Evolutionary conservation across 2,888 invertebrate species (phyloP).

Genomic region (Agrochola lota): DNA sequence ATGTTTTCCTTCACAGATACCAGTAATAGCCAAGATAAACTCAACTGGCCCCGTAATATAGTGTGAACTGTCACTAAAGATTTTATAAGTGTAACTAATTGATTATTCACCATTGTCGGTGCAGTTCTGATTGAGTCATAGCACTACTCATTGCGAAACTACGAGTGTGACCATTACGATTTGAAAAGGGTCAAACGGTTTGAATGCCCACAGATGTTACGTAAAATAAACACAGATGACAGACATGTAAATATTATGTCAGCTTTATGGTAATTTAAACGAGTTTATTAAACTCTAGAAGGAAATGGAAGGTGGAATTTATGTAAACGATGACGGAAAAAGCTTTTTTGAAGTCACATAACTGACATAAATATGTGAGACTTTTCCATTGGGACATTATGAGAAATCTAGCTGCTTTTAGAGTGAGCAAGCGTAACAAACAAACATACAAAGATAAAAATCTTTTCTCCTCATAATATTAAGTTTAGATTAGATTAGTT

Average conservation of each 20-base stretch:
- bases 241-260: constrained; percentile 26
- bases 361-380: neutral
- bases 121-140: constrained; percentile 58
- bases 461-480: no score
- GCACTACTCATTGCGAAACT: constrained; percentile 49
- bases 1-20: no score
- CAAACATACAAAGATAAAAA: no score
- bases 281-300: constrained; percentile 12
- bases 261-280: constrained; percentile 3
- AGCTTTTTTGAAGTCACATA: constrained; percentile 26
- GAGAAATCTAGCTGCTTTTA: neutral
- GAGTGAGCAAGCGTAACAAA: no score
- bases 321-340: constrained; percentile 23
- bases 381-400: constrained; percentile 3
- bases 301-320: constrained; percentile 28
- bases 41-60: neutral
- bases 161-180: neutral
- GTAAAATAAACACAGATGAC: constrained; percentile 12
- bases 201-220: constrained; percentile 11
- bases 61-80: constrained; percentile 17
- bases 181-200: constrained; percentile 6
- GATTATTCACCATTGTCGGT: constrained; percentile 46
- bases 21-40: neutral
- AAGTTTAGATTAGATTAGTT: no score
- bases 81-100: constrained; percentile 34